Evolutionary conservation across 2,888 invertebrate genomes (phyloP).

Genomic region (Syritta pipiens): DNA sequence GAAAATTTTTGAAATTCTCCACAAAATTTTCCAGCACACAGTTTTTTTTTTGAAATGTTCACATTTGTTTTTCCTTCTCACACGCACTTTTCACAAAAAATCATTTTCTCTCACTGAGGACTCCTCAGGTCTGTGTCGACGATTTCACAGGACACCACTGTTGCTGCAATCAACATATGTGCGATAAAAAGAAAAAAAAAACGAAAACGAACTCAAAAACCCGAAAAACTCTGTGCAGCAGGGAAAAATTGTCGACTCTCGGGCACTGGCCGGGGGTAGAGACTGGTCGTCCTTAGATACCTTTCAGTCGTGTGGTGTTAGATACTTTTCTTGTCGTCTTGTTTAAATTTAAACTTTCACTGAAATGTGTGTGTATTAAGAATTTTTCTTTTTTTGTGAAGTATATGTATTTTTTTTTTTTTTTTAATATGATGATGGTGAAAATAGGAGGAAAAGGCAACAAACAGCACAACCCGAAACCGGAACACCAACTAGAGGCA

Average conservation of each 20-base stretch:
- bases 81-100: slow-evolving; percentile 19
- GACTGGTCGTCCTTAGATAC: no score
- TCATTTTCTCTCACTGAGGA: no score
- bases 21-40: slow-evolving; percentile 13
- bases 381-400: slow-evolving; percentile 49
- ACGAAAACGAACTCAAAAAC: neutral
- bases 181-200: slow-evolving; percentile 32
- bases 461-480: slow-evolving; percentile 80
- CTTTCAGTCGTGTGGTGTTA: slow-evolving; percentile 52
- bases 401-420: slow-evolving; percentile 68
- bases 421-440: slow-evolving; percentile 71
- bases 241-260: no score
- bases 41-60: slow-evolving; percentile 18
- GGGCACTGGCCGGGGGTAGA: no score
- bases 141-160: slow-evolving; percentile 43
- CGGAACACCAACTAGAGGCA: slow-evolving; percentile 80
- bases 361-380: slow-evolving; percentile 61
- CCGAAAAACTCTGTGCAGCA: slow-evolving; percentile 25
- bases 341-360: slow-evolving; percentile 51
- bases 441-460: slow-evolving; percentile 79
- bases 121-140: no score
- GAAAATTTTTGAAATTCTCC: slow-evolving; percentile 48
- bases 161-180: slow-evolving; percentile 67
- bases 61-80: neutral
- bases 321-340: slow-evolving; percentile 32